phyloP scores from a whole-genome alignment of 2,888 invertebrate genomes.

The Troides aeacus region DNA sequence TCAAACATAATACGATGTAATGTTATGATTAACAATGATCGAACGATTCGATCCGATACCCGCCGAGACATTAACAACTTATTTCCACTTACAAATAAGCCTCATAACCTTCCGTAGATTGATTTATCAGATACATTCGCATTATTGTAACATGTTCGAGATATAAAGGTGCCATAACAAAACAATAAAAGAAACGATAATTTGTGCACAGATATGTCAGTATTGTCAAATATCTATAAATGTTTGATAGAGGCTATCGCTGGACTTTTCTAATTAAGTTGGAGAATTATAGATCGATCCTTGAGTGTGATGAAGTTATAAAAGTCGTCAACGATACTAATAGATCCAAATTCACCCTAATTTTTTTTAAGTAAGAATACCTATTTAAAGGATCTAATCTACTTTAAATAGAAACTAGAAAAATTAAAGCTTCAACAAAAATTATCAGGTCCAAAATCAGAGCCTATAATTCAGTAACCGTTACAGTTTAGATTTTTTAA shows the following conservation, averaged over 20 bases:
- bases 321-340: too few relatives aligned
- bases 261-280: too few relatives aligned
- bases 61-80: conserved; percentile 16
- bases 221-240: neutral
- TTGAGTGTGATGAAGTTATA: too few relatives aligned
- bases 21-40: conserved; percentile 15
- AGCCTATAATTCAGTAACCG: too few relatives aligned
- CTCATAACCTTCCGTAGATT: conserved; percentile 8
- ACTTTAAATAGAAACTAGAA: too few relatives aligned
- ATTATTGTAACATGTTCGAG: neutral
- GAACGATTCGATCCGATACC: conserved; percentile 11
- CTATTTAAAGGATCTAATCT: too few relatives aligned
- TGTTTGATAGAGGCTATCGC: neutral
- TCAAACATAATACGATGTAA: conserved; percentile 10
- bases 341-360: too few relatives aligned
- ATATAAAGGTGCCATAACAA: neutral
- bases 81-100: conserved; percentile 8
- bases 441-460: too few relatives aligned
- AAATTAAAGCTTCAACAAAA: too few relatives aligned
- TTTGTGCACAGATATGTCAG: neutral
- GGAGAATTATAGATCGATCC: too few relatives aligned
- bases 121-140: conserved; percentile 9
- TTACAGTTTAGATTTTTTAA: too few relatives aligned
- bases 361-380: too few relatives aligned
- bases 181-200: neutral